Base-by-base conservation (phyloP, 2,797 vertebrate species). In the Clamator glandarius region DNA sequence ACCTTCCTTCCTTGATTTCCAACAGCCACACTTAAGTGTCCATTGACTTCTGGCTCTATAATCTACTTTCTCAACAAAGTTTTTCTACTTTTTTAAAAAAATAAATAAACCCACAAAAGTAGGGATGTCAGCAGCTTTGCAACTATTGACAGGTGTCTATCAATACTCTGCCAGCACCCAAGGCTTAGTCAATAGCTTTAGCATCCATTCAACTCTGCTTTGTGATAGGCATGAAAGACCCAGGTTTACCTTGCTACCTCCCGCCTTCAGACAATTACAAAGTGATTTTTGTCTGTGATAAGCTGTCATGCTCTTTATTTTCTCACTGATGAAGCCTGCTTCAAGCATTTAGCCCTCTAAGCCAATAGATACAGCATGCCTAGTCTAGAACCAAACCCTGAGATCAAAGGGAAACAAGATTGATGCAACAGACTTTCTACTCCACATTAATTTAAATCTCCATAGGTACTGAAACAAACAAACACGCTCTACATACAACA, bases 91-190 rank as follows among this genome's bases (percentile, higher is more conserved):
- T 66, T 26, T n/a, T n/a, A 58, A 24, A 15, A 67, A 16, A 36
- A 46, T 26, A 50, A 61, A 55, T 2, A 62, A 74, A 64, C 12
- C 8, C 25, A 66, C 51, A 88, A 76, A 79, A 44, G 35, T 11
- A 88, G 57, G 31, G 18, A 73, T 66, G 54, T 66, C 84, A 93
- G 31, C 31, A 66, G 74, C 80, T 89, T 51, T 84, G 57, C 70
- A 84, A 5, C n/a, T 92, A 94, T 57, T 87, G 92, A 87, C 92
- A 96, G 84, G 66, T 84, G 75, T 51, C 89, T 62, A 77, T 93
- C 84, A 93, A 93, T 72, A 94, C 6, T 41, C 59, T 2, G 69
- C 39, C 44, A 84, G 62, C 82, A 92, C 44, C 62, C 63, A 88
- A 35, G 46, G 52, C 33, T 95, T 41, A 50, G 55, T 93, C 82